Percentiles rank a stretch among this genome's conserved stretches.
Evolutionary conservation across 1,140 invertebrate genomes (phyloP).

Genomic region (Daktulosphaira vitifoliae): DNA sequence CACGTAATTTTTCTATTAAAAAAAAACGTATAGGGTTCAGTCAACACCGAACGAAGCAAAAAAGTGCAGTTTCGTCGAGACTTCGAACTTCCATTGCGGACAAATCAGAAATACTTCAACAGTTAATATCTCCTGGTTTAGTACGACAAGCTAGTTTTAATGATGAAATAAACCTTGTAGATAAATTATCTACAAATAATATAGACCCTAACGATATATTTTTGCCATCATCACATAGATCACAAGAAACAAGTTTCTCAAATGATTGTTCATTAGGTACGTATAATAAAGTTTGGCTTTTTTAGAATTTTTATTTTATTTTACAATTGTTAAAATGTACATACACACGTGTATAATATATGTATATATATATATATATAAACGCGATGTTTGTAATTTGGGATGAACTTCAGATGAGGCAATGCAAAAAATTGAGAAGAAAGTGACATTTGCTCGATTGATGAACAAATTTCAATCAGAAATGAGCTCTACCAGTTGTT

Average conservation of each 20-base stretch:
- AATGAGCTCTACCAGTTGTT: conserved; percentile 58
- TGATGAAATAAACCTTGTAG: conserved; percentile 20
- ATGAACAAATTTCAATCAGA: conserved; percentile 62
- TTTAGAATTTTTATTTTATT: too few species aligned
- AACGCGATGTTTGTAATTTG: too few species aligned
- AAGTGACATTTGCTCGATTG: conserved; percentile 64
- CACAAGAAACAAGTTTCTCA: conserved; percentile 22
- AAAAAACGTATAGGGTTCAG: conserved; percentile 10
- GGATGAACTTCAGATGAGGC: conserved; percentile 12
- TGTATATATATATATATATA: too few species aligned
- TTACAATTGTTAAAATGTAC: too few species aligned
- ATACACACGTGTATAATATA: too few species aligned
- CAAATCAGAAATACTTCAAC: conserved; percentile 24
- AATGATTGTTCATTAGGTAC: conserved; percentile 24
- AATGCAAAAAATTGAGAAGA: conserved; percentile 56
- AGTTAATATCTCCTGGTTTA: conserved; percentile 25
- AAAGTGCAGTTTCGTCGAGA: neutral
- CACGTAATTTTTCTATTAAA: too few species aligned
- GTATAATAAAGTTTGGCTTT: too few species aligned
- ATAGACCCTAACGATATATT: conserved; percentile 14
- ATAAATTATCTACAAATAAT: conserved; percentile 30
- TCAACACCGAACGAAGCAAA: conserved; percentile 8
- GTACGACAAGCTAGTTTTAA: conserved; percentile 24
- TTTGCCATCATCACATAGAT: neutral
- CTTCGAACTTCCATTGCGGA: conserved; percentile 15